Conservation (phyloP, 2,797 vertebrate species). For the Gastrophryne carolinensis region DNA sequence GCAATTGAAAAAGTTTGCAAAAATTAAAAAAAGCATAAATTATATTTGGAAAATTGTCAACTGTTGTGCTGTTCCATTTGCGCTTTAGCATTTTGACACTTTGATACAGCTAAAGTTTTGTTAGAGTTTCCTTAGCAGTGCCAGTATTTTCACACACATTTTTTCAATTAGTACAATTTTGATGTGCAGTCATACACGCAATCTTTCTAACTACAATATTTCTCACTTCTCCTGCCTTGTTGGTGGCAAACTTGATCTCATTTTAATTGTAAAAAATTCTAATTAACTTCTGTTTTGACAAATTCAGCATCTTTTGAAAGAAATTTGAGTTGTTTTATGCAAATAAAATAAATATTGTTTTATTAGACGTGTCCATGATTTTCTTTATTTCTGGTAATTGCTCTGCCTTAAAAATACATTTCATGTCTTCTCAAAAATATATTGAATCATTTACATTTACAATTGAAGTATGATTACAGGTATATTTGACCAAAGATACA, state of each 20-base stretch:
- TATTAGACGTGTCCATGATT: slow-evolving; percentile 8
- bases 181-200: slow-evolving; percentile 1
- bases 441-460: slow-evolving; percentile 15
- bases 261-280: slow-evolving; percentile 2
- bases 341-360: not conserved
- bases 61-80: too few species aligned
- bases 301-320: slow-evolving; percentile 25
- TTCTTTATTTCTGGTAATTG: slow-evolving; percentile 9
- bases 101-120: too few species aligned
- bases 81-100: too few species aligned
- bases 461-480: slow-evolving; percentile 29
- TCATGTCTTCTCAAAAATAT: not conserved
- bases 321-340: not conserved
- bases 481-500: slow-evolving; percentile 3
- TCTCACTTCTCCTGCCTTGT: not conserved
- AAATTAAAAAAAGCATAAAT: too few species aligned
- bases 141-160: too few species aligned
- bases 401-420: slow-evolving; percentile 5
- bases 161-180: slow-evolving; percentile 15
- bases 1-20: too few species aligned
- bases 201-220: slow-evolving; percentile 1
- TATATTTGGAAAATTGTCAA: too few species aligned
- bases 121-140: too few species aligned
- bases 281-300: slow-evolving; percentile 1
- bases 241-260: not conserved